phyloP scores from a whole-genome alignment of 2,797 vertebrate species.

The Sebastiscus tertius region DNA sequence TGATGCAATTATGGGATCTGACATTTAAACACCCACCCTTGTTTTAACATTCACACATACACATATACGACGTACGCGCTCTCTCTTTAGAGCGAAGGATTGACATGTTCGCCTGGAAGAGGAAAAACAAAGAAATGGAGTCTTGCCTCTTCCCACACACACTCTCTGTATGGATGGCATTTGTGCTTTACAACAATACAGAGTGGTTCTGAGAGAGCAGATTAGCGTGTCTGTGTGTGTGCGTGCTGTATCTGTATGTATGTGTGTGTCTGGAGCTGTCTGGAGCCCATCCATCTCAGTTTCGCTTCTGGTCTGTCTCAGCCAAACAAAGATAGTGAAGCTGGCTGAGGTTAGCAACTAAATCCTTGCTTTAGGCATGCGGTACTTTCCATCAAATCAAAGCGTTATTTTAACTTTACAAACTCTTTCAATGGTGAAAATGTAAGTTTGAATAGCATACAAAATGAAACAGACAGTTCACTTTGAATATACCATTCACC shows the following conservation, averaged over 20 bases:
- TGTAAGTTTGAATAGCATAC: background rate
- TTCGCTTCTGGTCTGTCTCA: slow-evolving; percentile 48
- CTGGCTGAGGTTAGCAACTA: slow-evolving; percentile 54
- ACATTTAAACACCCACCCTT: slow-evolving; percentile 68
- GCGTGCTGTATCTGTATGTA: background rate
- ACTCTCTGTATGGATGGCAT: slow-evolving; percentile 48
- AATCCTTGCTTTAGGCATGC: slow-evolving; percentile 55
- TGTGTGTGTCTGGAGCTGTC: slow-evolving; percentile 21
- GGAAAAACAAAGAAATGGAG: slow-evolving; percentile 52
- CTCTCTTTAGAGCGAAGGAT: slow-evolving; percentile 41
- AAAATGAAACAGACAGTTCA: background rate
- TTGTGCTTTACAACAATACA: slow-evolving; percentile 59
- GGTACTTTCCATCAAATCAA: slow-evolving; percentile 41
- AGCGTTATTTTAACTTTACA: slow-evolving; percentile 21
- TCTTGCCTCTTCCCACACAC: slow-evolving; percentile 59
- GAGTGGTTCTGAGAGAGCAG: slow-evolving; percentile 53
- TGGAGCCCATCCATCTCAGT: slow-evolving; percentile 64
- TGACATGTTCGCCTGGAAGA: slow-evolving; percentile 59
- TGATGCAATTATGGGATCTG: slow-evolving; percentile 70
- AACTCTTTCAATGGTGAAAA: slow-evolving; percentile 8
- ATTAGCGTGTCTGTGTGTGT: slow-evolving; percentile 30
- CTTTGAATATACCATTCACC: background rate
- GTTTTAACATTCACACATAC: slow-evolving; percentile 42
- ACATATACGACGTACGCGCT: slow-evolving; percentile 15
- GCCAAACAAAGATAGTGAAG: slow-evolving; percentile 50